Evolutionary conservation across 2,797 vertebrate genomes (phyloP), one percentile per base, ranked within the genome.

Genomic region (Chromis chromis): DNA sequence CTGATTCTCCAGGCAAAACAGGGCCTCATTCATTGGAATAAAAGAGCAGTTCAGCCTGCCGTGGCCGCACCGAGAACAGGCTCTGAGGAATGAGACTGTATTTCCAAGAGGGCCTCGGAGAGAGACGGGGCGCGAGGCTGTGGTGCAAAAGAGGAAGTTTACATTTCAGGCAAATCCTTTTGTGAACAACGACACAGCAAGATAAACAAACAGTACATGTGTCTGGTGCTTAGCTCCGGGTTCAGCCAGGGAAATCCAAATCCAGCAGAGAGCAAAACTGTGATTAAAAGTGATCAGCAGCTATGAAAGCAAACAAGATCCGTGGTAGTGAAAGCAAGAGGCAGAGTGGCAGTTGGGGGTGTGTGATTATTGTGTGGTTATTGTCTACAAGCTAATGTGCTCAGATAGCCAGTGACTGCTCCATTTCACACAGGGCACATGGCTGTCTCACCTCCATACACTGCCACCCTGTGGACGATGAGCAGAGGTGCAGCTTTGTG

Each of bases 381-480:
- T 78, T 66, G 81, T 88, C 86, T 84, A 78, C 24, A 28, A 80
- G 69, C 83, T 91, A 81, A 90, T 90, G 74, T 88, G 81, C 70
- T 86, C 87, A 82, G 85, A 88, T 86, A 88, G 83, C 84, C 85
- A 76, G 70, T 57, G 60, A 87, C 86, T 89, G 86, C 89, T 90
- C 81, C 76, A 84, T 84, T 88, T 86, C 78, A 86, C 82, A 76
- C 76, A 81, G 59, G 84, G 82, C 85, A 90, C 83, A 87, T 83
- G 81, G 80, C 82, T n/a, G 81, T 89, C 84, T 87, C 55, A 85
- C 90, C 91, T 89, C 88, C 88, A 82, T 53, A 84, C 74, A 85
- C 89, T 93, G 94, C 94, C 94, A 93, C 92, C 94, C 76, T 60
- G 93, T 95, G 94, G 94, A 88, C 86, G 81, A 25, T 10, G 42